Evolutionary conservation across 2,888 invertebrate species (phyloP).

Genomic region (Mechanitis messenoides): DNA sequence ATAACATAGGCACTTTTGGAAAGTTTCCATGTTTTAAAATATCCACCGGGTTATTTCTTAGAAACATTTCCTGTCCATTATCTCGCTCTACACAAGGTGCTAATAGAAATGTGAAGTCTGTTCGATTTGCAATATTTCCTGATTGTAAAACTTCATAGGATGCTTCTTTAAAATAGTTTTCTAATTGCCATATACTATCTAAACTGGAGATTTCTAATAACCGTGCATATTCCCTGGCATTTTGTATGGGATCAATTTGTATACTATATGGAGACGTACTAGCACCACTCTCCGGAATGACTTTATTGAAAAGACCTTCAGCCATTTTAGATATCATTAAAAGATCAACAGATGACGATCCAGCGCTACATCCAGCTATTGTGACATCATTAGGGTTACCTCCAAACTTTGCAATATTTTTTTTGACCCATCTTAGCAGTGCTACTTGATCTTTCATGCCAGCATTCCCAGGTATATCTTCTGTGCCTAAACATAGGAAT

Average conservation of each 20-base stretch:
- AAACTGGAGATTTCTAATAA: slow-evolving; percentile 34
- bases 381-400: slow-evolving; percentile 40
- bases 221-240: slow-evolving; percentile 41
- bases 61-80: too few species aligned
- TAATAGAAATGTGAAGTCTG: slow-evolving; percentile 10
- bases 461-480: slow-evolving; percentile 36
- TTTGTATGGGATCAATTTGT: slow-evolving; percentile 43
- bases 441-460: slow-evolving; percentile 40
- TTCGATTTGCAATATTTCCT: slow-evolving; percentile 18
- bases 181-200: slow-evolving; percentile 39
- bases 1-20: slow-evolving; percentile 40
- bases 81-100: too few species aligned
- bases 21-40: slow-evolving; percentile 28
- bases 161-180: slow-evolving; percentile 43
- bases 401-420: slow-evolving; percentile 37
- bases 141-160: slow-evolving; percentile 34
- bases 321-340: slow-evolving; percentile 42
- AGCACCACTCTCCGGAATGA: slow-evolving; percentile 46
- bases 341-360: slow-evolving; percentile 43
- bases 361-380: slow-evolving; percentile 46
- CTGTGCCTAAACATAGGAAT: slow-evolving; percentile 34
- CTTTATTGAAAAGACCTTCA: slow-evolving; percentile 44
- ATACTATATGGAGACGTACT: slow-evolving; percentile 33
- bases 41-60: too few species aligned
- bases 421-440: slow-evolving; percentile 35